Percentiles rank a stretch among this genome's conserved stretches.
phyloP scores from a whole-genome alignment of 2,113 vertebrate species.

The Carassius auratus region DNA sequence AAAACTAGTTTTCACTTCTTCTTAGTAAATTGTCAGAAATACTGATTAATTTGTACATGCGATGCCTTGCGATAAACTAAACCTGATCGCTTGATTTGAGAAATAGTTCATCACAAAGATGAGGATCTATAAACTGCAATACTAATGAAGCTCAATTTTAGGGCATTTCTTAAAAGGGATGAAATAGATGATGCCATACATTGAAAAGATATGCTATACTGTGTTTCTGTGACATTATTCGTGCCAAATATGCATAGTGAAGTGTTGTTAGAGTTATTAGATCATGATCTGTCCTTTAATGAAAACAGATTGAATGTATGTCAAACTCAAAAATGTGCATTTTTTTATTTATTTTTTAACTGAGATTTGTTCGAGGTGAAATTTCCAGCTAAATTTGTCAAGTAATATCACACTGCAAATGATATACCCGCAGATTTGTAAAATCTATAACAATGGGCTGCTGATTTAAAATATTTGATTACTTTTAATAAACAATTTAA shows the following conservation, averaged over 20 bases:
- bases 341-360: neutral
- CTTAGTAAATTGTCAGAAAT: conserved; percentile 14
- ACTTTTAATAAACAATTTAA: neutral
- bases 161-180: conserved; percentile 9
- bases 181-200: neutral
- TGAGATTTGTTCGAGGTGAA: conserved; percentile 4
- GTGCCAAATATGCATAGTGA: conserved; percentile 40
- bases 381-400: neutral
- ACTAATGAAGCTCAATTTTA: neutral
- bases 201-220: neutral
- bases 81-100: neutral
- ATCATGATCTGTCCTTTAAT: conserved; percentile 18
- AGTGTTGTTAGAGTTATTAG: conserved; percentile 7
- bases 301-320: conserved; percentile 39
- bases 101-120: neutral
- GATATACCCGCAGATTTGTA: neutral
- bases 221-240: conserved; percentile 23
- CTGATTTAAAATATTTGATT: neutral
- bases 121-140: conserved; percentile 17
- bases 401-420: neutral
- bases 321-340: conserved; percentile 11
- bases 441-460: too few relatives aligned
- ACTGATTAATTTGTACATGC: conserved; percentile 11
- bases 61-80: neutral
- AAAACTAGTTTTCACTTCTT: conserved; percentile 14